Evolutionary conservation across 2,113 vertebrate genomes (phyloP), one percentile per base, ranked within the genome.

Genomic region (Serilophus lunatus): DNA sequence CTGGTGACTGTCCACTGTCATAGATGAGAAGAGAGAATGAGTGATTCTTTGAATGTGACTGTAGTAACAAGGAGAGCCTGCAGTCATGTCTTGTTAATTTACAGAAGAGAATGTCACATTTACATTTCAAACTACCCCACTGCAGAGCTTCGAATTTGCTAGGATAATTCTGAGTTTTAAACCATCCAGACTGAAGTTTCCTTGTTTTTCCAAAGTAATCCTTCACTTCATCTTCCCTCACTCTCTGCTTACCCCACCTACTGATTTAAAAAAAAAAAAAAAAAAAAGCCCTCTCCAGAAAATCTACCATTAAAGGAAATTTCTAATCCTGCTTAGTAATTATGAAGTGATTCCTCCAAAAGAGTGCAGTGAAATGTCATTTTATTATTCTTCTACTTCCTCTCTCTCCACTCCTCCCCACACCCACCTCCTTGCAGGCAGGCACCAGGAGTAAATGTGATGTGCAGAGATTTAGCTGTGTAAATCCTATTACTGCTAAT

Each of bases 81-180:
- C 92, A 96, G 97, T 96, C 97, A 97, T 96, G 96, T 97, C 96
- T 97, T 96, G 96, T 97, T 98, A 98, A 98, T 98, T 98, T 98
- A 80, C 95, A 31, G 20, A 97, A 94, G 80, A 97, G 95, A 98
- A 98, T 98, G 97, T 97, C 98, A 98, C 98, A 97, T 96, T 98
- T 98, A 97, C 97, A 98, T 98, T 98, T 98, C 97, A 98, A 98
- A 98, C 98, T 98, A 98, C 93, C 93, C 92, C 69, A 78, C 74
- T 93, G 92, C 88, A 97, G 93, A 93, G 92, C 95, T 97, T 90
- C 83, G 77, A 92, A 88, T 87, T 93, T 94, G 74, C 59, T 40
- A 96, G 91, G 88, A 98, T 97, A 97, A 98, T 95, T 93, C 91
- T 64, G 93, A 97, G 86, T 86, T 97, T 96, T 92, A 96, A 97